Evolutionary conservation across 2,113 vertebrate species (phyloP), one percentile per base, ranked within the genome.

Genomic region (Polyodon spathula): DNA sequence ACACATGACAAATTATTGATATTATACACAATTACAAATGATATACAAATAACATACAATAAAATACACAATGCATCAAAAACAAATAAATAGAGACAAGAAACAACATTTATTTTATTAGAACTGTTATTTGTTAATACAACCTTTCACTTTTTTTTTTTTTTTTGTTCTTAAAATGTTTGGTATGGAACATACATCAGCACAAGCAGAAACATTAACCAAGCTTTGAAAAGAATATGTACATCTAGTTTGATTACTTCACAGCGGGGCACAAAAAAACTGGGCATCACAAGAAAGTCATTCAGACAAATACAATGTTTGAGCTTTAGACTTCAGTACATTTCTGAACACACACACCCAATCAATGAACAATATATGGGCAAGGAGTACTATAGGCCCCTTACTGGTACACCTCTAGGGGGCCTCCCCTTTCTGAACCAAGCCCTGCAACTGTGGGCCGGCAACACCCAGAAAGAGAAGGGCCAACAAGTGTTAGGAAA

Each of bases 121-220:
- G 73, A 70, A 77, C 59, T 70, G 66, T 78, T 66, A 78, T 59
- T 65, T 67, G 71, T 72, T 63, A 68, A 70, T 66, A 78, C 73
- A 70, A 52, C 62, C 66, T 66, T 79, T 71, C 76, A 73, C n/a
- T n/a, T 79, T 81, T 77, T 10, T 50, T 14, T 50, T 4, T 4
- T 2, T 65, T 61, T 73, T 81, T 80, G 71, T 83, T 84, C 75
- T 65, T 59, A 70, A 69, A 75, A 55, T 57, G 71, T 50, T 66
- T 58, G 57, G 7, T 78, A 74, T 81, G 76, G 74, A 78, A 83
- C 66, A 71, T 76, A 37, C 37, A 54, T 54, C 61, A 72, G 65
- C 59, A 58, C 76, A 78, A 78, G 73, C 78, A 74, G 64, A 79
- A 84, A 83, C 84, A 82, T 84, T 84, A 59, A 76, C 71, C 75